Conservation (phyloP, 64 coral and sea anemone genomes). For the Montipora cactus region DNA sequence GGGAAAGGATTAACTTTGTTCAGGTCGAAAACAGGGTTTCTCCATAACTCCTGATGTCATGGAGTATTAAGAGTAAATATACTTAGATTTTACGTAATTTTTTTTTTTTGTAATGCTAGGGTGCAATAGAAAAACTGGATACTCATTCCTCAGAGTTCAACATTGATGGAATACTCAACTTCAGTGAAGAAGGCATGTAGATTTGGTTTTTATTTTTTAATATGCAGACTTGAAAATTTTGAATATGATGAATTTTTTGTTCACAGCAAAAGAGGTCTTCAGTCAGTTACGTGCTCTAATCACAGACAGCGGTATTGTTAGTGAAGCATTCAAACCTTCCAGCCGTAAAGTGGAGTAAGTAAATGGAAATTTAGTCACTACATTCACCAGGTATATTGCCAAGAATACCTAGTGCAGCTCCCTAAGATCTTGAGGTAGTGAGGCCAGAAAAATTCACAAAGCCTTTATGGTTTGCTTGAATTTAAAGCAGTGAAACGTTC, state of each 20-base stretch:
- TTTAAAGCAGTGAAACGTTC: too few relatives aligned
- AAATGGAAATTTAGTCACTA: not conserved
- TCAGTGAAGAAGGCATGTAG: constrained; percentile 74
- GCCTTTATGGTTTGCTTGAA: too few relatives aligned
- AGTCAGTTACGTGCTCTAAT: constrained; percentile 64
- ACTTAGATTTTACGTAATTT: too few relatives aligned
- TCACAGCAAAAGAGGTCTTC: constrained; percentile 78
- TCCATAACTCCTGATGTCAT: too few relatives aligned
- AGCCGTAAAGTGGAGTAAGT: constrained; percentile 54
- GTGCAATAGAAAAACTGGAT: constrained; percentile 25
- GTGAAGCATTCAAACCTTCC: constrained; percentile 42
- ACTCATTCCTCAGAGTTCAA: constrained; percentile 14
- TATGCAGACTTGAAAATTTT: not conserved
- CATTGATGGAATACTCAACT: constrained; percentile 46
- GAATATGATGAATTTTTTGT: not conserved
- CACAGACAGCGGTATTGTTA: constrained; percentile 69
- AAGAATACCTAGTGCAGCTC: too few relatives aligned
- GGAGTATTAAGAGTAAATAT: too few relatives aligned
- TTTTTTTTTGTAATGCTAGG: not conserved
- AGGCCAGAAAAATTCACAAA: too few relatives aligned
- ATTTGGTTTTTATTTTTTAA: not conserved
- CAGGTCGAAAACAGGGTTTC: too few relatives aligned
- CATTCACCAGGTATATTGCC: too few relatives aligned
- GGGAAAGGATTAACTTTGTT: too few relatives aligned
- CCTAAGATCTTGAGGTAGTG: too few relatives aligned